These are phyloP conservation scores for Apostichopus parvimensis DNA, from an alignment of 35 echinoderm and acorn worm genomes.

Conservation along the genomic window DNA sequence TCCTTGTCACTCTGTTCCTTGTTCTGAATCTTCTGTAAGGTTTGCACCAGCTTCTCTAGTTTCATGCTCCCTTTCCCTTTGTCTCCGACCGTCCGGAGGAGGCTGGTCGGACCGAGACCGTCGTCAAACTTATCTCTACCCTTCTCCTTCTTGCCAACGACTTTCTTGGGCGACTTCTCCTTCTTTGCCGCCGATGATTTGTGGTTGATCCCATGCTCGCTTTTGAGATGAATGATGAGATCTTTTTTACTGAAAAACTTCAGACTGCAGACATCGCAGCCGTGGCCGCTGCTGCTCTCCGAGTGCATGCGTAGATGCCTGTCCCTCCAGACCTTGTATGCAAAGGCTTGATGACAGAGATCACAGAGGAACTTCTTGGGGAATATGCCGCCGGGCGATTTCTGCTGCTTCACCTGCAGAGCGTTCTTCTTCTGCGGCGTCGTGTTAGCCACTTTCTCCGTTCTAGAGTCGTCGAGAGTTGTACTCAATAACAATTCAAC, in stretches of 20 bases:
- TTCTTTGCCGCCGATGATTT: not conserved
- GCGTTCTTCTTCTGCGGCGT: not conserved
- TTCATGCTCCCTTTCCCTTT: not conserved
- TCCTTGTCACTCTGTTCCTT: not conserved
- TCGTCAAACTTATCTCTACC: not conserved
- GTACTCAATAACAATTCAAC: not conserved
- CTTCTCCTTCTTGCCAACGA: not conserved
- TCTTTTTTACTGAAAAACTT: constrained; percentile 47
- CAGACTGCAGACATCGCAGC: constrained; percentile 17
- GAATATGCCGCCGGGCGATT: not conserved
- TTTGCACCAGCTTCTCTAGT: not conserved
- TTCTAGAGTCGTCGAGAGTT: constrained; percentile 1
- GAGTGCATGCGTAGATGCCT: constrained; percentile 56
- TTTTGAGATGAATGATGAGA: not conserved
- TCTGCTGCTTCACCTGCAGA: not conserved
- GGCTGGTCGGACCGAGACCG: not conserved
- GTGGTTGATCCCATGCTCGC: not conserved
- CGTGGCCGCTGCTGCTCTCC: not conserved
- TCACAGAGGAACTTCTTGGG: constrained; percentile 48
- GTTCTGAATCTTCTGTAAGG: not conserved
- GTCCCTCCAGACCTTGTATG: constrained; percentile 61
- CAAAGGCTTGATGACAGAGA: constrained; percentile 61
- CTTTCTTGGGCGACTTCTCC: too few relatives aligned
- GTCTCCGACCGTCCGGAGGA: not conserved
- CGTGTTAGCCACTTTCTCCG: not conserved